Base-by-base conservation (phyloP, 1,140 invertebrate species). In the Callitettix versicolor region DNA sequence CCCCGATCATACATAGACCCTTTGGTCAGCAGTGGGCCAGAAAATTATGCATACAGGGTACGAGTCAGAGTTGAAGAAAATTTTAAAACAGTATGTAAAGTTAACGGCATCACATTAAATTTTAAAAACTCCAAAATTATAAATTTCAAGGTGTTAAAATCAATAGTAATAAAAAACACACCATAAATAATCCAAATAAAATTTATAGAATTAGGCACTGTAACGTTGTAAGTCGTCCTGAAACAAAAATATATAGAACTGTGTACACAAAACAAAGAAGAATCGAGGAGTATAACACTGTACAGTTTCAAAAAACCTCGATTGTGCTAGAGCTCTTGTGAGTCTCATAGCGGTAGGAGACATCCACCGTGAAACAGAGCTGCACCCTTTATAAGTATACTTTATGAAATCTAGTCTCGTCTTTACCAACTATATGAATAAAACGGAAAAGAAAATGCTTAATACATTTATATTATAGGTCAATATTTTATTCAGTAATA, bases 1-100 rank as follows among this genome's bases (percentile, higher is more conserved):
- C 22, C 38, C 12, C 62, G 60, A 9, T 55, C 58, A 21, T 66
- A 53, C 34, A 69, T 69, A 12, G 52, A 17, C 34, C 46, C 58
- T 26, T 68, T 66, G 56, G 60, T 62, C 0, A 58, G 55, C 3
- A 60, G 60, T 1, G 65, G 66, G 9, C 66, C 67, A 1, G 68
- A 68, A 62, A 66, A 60, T 55, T 66, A 68, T 50, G 59, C 53
- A 0, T 62, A 57, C 30, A 48, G 44, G 3, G 50, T 64, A 1
- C n/a, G 9, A 11, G 51, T 55, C 20, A 56, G 15, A 53, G 50
- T 7, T 22, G 15, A 2, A 43, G 46, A 36, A 3, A 20, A 2
- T 36, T 58, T 48, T 1, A 18, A 20, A 6, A 42, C 62, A 40
- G 26, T 58, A 1, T 55, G 56, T 34, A 65, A 66, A 52, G 40